Evolutionary conservation across 92 coral and sea anemone species (phyloP).

Genomic region (Palythoa grandiflora): DNA sequence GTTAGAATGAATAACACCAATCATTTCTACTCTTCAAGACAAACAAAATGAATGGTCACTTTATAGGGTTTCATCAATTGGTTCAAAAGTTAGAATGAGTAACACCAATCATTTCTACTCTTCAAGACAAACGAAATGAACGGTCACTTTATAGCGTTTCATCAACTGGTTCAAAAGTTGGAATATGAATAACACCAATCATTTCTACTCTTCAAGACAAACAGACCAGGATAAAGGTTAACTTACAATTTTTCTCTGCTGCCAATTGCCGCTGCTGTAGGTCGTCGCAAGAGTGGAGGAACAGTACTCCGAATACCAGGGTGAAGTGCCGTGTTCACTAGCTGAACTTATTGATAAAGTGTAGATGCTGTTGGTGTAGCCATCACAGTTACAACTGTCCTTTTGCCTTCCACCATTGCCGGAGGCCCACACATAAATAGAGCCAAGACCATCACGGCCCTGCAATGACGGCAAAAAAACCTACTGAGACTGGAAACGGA

Average conservation of each 20-base stretch:
- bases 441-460: slow-evolving; percentile 63
- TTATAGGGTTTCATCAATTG: too few relatives aligned
- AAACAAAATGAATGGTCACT: too few relatives aligned
- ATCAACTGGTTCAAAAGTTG: too few relatives aligned
- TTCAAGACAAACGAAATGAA: too few relatives aligned
- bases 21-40: too few relatives aligned
- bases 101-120: too few relatives aligned
- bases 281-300: slow-evolving; percentile 97
- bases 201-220: too few relatives aligned
- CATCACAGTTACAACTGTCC: slow-evolving; percentile 98
- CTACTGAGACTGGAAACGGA: not conserved
- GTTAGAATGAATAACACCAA: too few relatives aligned
- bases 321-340: slow-evolving; percentile 89
- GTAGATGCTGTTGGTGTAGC: slow-evolving; percentile 94
- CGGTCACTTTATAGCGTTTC: too few relatives aligned
- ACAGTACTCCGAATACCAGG: slow-evolving; percentile 96
- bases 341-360: slow-evolving; percentile 98
- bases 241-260: slow-evolving; percentile 84
- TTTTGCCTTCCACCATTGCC: slow-evolving; percentile 93
- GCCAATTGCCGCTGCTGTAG: slow-evolving; percentile 85
- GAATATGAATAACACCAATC: too few relatives aligned
- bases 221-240: too few relatives aligned
- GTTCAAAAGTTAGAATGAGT: too few relatives aligned
- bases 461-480: not conserved
- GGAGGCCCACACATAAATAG: slow-evolving; percentile 96